Evolutionary conservation across 2,888 invertebrate genomes (phyloP), one percentile per base, ranked within the genome.

Genomic region (Nebria salina): DNA sequence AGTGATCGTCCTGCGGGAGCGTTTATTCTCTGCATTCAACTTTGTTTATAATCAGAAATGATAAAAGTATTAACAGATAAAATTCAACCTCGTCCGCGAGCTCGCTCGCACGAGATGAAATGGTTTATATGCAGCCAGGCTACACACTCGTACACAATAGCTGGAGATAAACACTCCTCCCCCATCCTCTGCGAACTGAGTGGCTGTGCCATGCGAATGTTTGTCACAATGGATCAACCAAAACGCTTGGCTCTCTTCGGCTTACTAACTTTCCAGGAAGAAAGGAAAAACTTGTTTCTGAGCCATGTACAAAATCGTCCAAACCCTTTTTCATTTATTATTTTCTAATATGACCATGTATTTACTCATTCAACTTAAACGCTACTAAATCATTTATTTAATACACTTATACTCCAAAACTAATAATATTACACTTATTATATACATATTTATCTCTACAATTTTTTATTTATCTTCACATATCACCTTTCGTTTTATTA

Each of bases 241-340:
- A 20, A 7, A 15, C 25, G 26, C 20, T 13, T 72, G 72, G 6
- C 15, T 11, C 73, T 15, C 9, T 43, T 15, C 42, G 41, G 42
- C 6, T 34, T 41, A 20, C 42, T 9, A 43, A 41, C 34, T 41
- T 8, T 43, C 8, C 42, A 25, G 9, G 25, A 65, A 65, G 76
- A 76, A 64, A 76, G 43, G 41, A 34, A 65, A 76, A 76, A 76
- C 65, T 42, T 73, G 4, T 42, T 54, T 68, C 70, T 76, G 68
- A 54, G 34, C 1, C n/a, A 42, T 43, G 41, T 34, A 42, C 42
- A 68, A 65, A 77, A 20, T 20, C 20, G 20, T 20, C 20, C 20
- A 20, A 20, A 20, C 20, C 20, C 20, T 20, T 20, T 20, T 20
- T 20, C 20, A 20, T 20, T 20, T 20, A 20, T 20, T 20, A 20